A percentile compares a stretch with the other conserved stretches of the same genome.
phyloP scores from a whole-genome alignment of 2,888 invertebrate genomes.

The Chromoteleia sp. region DNA sequence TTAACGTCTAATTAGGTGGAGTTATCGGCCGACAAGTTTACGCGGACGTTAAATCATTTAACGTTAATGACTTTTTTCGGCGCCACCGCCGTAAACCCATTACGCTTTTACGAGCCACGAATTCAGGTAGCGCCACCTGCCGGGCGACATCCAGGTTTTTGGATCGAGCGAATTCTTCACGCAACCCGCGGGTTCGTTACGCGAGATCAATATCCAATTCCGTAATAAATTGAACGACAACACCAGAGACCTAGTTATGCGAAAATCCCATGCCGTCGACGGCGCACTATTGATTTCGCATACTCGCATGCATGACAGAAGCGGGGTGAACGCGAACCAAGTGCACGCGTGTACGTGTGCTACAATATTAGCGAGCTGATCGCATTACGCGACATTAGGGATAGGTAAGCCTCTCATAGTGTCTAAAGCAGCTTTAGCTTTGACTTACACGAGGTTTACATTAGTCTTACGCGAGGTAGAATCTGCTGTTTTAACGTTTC shows the following conservation, averaged over 20 bases:
- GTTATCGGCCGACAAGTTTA: slow-evolving; percentile 35
- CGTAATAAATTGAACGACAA: slow-evolving; percentile 40
- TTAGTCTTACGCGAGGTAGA: slow-evolving; percentile 40
- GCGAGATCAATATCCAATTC: slow-evolving; percentile 33
- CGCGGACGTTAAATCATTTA: slow-evolving; percentile 30
- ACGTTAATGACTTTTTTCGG: slow-evolving; percentile 29
- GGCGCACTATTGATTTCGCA: slow-evolving; percentile 78
- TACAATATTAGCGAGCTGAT: slow-evolving; percentile 79
- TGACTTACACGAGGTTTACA: slow-evolving; percentile 69
- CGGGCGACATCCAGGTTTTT: background rate
- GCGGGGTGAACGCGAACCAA: slow-evolving; percentile 55
- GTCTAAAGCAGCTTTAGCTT: slow-evolving; percentile 68
- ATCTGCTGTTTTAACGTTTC: slow-evolving; percentile 40
- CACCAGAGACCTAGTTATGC: slow-evolving; percentile 70
- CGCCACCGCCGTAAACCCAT: slow-evolving; percentile 18
- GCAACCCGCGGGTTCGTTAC: slow-evolving; percentile 12
- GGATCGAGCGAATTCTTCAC: background rate
- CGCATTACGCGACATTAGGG: slow-evolving; percentile 84
- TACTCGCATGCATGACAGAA: slow-evolving; percentile 69
- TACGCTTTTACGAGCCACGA: slow-evolving; percentile 16
- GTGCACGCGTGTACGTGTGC: slow-evolving; percentile 68
- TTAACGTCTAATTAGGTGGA: slow-evolving; percentile 65
- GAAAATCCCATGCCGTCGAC: slow-evolving; percentile 75
- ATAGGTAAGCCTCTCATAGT: slow-evolving; percentile 80
- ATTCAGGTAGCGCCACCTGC: slow-evolving; percentile 34